Percentiles rank a stretch among this genome's conserved stretches.
Conservation (phyloP, 1,140 invertebrate genomes). For the Lutraria rhynchaena region DNA sequence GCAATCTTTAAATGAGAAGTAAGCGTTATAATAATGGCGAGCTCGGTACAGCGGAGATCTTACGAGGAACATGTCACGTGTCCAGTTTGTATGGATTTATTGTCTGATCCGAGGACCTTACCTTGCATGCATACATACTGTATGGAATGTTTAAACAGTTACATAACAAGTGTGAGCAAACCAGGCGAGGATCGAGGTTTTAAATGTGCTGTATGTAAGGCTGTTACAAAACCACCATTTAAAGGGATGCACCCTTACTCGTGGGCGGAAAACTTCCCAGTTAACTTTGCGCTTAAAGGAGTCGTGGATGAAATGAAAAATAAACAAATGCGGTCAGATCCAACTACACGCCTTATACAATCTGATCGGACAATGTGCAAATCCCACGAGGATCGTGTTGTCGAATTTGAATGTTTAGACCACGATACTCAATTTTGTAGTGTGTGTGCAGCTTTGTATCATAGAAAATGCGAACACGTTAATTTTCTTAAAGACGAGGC, state of each 20-base stretch:
- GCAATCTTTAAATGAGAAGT: too few relatives aligned
- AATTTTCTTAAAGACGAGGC: background rate
- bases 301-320: constrained; percentile 23
- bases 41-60: background rate
- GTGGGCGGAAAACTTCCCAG: constrained; percentile 36
- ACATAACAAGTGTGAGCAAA: constrained; percentile 13
- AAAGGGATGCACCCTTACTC: constrained; percentile 3
- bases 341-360: background rate
- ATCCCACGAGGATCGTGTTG: background rate
- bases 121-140: constrained; percentile 46
- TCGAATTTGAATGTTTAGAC: constrained; percentile 30
- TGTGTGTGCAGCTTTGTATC: constrained; percentile 1
- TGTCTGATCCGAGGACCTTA: constrained; percentile 3
- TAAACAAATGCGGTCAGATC: background rate
- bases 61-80: constrained; percentile 22
- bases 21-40: too few relatives aligned
- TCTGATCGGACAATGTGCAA: background rate
- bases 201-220: constrained; percentile 24
- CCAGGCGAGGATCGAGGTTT: constrained; percentile 12
- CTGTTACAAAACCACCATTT: background rate
- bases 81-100: constrained; percentile 36
- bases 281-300: constrained; percentile 16
- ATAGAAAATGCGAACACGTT: constrained; percentile 19
- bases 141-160: constrained; percentile 16
- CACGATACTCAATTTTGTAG: constrained; percentile 22